A percentile compares a stretch with the other conserved stretches of the same genome.
Conservation (phyloP, 2,113 vertebrate genomes). For the Apus apus region DNA sequence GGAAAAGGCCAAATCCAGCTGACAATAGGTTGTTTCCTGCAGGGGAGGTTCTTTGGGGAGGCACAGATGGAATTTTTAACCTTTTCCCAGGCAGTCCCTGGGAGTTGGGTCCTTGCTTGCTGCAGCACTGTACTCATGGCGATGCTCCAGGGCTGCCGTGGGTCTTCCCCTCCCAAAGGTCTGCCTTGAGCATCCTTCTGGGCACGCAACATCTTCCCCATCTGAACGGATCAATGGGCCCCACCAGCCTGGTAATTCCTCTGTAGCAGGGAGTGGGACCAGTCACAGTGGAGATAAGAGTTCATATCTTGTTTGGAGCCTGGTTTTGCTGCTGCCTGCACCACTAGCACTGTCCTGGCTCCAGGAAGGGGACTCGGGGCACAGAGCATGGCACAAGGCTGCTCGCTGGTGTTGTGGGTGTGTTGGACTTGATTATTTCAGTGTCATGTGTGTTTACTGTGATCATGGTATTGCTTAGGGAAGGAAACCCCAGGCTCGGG, state of each 20-base stretch:
- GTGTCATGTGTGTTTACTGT: rapidly evolving
- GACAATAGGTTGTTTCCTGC: constrained; percentile 71
- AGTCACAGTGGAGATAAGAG: rapidly evolving
- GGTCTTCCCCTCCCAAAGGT: neutral
- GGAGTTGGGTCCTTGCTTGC: neutral
- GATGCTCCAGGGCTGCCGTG: rapidly evolving
- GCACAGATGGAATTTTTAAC: constrained; percentile 9
- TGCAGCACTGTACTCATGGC: rapidly evolving
- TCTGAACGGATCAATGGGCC: neutral
- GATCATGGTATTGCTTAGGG: rapidly evolving
- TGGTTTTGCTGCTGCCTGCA: rapidly evolving
- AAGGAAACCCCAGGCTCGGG: neutral
- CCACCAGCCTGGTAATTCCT: neutral
- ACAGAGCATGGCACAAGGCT: neutral
- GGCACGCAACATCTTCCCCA: rapidly evolving
- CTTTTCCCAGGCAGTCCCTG: neutral
- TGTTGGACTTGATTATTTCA: neutral
- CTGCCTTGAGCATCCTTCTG: neutral
- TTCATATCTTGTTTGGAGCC: rapidly evolving
- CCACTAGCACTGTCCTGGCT: rapidly evolving
- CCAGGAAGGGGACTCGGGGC: neutral
- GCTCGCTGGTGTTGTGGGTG: rapidly evolving
- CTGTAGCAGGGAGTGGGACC: neutral
- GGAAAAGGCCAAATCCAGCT: constrained; percentile 53
- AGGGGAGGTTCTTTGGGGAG: constrained; percentile 17